phyloP scores from a whole-genome alignment of 2,113 vertebrate genomes.

The Grammomys dolichurus region DNA sequence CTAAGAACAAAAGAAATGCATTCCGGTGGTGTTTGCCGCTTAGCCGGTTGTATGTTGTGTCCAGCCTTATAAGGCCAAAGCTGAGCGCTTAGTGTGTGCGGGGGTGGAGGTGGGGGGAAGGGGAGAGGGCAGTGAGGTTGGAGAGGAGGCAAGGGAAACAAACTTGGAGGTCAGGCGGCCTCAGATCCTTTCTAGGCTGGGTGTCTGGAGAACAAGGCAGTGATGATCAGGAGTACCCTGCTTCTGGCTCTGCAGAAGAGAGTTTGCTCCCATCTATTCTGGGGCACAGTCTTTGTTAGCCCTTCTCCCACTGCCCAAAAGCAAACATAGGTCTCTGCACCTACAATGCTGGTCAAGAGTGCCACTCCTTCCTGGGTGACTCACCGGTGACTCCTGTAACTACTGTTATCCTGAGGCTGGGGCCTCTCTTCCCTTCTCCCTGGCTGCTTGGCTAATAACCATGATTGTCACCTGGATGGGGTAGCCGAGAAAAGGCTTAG shows the following conservation, averaged over 20 bases:
- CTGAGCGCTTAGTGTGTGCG: background rate
- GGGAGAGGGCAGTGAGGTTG: background rate
- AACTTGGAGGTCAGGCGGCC: background rate
- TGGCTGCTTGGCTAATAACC: too few species aligned
- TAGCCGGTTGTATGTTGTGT: background rate
- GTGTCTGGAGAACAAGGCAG: background rate
- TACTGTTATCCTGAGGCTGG: background rate
- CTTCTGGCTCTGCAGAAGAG: conserved; percentile 53
- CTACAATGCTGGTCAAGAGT: conserved; percentile 63
- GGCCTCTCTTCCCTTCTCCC: too few species aligned
- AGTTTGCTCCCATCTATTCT: conserved; percentile 69
- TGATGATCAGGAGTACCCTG: background rate
- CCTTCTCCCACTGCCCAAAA: conserved; percentile 67
- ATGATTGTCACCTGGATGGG: background rate
- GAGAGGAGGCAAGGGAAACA: background rate
- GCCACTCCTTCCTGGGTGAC: conserved; percentile 55
- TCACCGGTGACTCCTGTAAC: conserved; percentile 53
- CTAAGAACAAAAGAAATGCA: background rate
- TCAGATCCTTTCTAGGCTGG: background rate
- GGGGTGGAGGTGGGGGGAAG: background rate
- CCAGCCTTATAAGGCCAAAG: background rate
- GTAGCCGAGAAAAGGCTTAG: background rate
- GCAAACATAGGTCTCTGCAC: conserved; percentile 42
- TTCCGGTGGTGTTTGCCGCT: background rate
- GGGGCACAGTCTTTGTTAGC: conserved; percentile 5